Percentiles rank a stretch among this genome's conserved stretches.
phyloP scores from a whole-genome alignment of 2,797 vertebrate genomes.

The Erethizon dorsatum region DNA sequence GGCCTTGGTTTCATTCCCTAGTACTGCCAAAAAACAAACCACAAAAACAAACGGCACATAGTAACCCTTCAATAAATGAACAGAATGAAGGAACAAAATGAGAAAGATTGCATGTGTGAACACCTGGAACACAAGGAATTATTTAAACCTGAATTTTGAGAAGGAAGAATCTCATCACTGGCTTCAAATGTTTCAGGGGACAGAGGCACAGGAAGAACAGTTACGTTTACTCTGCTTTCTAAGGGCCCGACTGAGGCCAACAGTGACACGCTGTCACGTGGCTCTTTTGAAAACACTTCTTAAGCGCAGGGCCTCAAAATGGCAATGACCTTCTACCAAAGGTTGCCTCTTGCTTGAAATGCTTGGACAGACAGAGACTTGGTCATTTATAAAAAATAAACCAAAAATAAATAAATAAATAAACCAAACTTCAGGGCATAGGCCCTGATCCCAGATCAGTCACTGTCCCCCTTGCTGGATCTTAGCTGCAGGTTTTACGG shows the following conservation, averaged over 20 bases:
- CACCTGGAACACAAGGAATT: background rate
- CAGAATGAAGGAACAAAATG: background rate
- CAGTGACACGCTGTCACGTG: background rate
- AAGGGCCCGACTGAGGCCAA: background rate
- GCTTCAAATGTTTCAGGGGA: background rate
- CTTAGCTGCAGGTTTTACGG: background rate
- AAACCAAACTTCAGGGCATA: background rate
- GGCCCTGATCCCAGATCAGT: background rate
- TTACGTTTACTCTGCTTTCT: background rate
- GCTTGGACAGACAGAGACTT: background rate
- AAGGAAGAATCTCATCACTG: background rate
- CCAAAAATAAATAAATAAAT: background rate
- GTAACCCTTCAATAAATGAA: background rate
- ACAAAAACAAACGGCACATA: background rate
- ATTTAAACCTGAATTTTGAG: background rate
- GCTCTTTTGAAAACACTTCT: background rate
- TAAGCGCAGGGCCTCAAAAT: background rate
- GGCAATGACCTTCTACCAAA: background rate
- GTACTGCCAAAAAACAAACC: background rate
- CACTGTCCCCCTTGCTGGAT: background rate
- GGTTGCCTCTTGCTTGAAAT: background rate
- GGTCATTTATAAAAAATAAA: background rate
- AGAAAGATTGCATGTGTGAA: rapidly evolving
- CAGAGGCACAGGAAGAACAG: background rate
- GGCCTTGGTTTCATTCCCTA: background rate